Percentiles rank a stretch among this genome's conserved stretches.
Conservation (phyloP, 2,888 invertebrate genomes). For the Opisthograptis luteolata region DNA sequence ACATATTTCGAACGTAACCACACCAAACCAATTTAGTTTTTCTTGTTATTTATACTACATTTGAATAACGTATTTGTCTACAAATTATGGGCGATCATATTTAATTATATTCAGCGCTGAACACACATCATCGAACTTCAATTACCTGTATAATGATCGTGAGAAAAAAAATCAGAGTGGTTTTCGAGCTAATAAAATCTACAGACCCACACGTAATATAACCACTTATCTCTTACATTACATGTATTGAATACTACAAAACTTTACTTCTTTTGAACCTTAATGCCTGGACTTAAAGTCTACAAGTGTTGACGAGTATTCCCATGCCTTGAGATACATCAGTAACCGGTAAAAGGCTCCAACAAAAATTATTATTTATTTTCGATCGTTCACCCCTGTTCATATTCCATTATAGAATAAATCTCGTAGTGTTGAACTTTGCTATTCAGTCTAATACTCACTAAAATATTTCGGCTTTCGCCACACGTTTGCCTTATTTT, state of each 20-base stretch:
- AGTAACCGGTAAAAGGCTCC: slow-evolving; percentile 22
- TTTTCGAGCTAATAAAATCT: slow-evolving; percentile 21
- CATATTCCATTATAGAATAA: slow-evolving; percentile 12
- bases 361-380: slow-evolving; percentile 22
- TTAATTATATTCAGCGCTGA: slow-evolving; percentile 28
- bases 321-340: slow-evolving; percentile 10
- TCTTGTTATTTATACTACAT: slow-evolving; percentile 28
- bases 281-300: slow-evolving; percentile 7
- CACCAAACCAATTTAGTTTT: slow-evolving; percentile 19
- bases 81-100: slow-evolving; percentile 29
- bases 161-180: slow-evolving; percentile 35
- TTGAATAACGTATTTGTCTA: slow-evolving; percentile 21
- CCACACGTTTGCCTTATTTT: too few species aligned
- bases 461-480: too few species aligned
- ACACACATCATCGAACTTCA: slow-evolving; percentile 31
- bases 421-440: neutral
- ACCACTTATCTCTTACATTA: slow-evolving; percentile 29
- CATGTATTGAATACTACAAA: slow-evolving; percentile 21
- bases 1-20: too few species aligned
- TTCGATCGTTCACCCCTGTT: slow-evolving; percentile 25
- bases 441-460: neutral
- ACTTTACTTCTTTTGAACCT: slow-evolving; percentile 9
- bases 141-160: slow-evolving; percentile 35
- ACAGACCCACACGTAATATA: slow-evolving; percentile 25
- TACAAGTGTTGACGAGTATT: neutral